Percentiles rank a stretch among this genome's conserved stretches.
phyloP scores from a whole-genome alignment of 2,113 vertebrate species.

The Otus sunia region DNA sequence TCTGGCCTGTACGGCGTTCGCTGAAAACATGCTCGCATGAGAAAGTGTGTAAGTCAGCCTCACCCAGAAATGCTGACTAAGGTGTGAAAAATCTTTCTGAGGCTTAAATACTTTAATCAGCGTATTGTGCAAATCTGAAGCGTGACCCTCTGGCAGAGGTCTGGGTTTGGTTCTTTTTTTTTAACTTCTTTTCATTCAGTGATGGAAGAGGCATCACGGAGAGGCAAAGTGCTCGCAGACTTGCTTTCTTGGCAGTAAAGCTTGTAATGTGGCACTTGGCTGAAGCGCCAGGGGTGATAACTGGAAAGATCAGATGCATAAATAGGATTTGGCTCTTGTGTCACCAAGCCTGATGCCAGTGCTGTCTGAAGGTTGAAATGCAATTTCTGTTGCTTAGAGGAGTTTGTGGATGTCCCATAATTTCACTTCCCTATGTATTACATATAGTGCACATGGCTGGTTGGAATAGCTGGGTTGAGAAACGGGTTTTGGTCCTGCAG shows the following conservation, averaged over 20 bases:
- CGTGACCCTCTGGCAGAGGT: not conserved
- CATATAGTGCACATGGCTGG: not conserved
- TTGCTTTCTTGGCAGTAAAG: not conserved
- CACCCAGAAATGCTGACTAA: not conserved
- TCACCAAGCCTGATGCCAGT: not conserved
- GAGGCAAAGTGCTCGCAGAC: fast-evolving
- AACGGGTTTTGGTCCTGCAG: slow-evolving; percentile 1
- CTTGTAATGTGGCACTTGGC: not conserved
- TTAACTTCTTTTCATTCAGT: not conserved
- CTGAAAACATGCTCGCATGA: not conserved
- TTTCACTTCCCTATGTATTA: slow-evolving; percentile 42
- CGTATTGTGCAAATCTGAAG: not conserved
- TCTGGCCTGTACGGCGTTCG: fast-evolving
- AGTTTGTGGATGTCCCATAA: not conserved
- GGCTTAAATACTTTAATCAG: not conserved
- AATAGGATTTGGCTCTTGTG: not conserved
- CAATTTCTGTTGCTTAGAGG: not conserved
- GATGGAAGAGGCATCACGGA: fast-evolving
- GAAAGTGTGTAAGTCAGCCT: not conserved
- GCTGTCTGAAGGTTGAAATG: not conserved
- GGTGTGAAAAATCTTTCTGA: not conserved
- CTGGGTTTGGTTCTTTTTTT: not conserved
- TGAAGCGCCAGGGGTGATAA: not conserved
- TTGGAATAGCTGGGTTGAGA: slow-evolving; percentile 26
- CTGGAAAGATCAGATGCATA: not conserved